phyloP scores from a whole-genome alignment of 2,888 invertebrate species.

The Melanargia galathea region DNA sequence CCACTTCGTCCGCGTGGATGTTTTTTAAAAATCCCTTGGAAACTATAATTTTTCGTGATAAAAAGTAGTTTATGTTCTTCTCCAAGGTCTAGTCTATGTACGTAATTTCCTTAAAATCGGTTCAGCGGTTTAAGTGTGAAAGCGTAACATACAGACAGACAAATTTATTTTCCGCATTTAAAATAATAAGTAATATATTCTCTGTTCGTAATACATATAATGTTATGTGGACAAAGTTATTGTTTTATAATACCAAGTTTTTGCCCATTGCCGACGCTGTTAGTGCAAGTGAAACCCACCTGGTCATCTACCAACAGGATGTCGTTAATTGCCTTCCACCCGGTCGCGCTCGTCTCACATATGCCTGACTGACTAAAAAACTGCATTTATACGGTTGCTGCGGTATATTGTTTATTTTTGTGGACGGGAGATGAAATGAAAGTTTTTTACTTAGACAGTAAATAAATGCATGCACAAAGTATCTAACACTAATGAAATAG shows the following conservation, averaged over 20 bases:
- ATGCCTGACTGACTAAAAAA: conserved; percentile 31
- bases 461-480: neutral
- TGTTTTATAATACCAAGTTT: conserved; percentile 16
- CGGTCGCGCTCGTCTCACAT: conserved; percentile 36
- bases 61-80: no score
- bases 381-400: conserved; percentile 32
- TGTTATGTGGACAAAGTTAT: neutral
- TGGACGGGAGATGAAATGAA: conserved; percentile 10
- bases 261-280: neutral
- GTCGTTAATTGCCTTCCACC: conserved; percentile 42
- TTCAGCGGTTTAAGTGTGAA: no score
- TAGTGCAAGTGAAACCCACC: conserved; percentile 27
- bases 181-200: no score
- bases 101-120: no score
- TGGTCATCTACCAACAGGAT: conserved; percentile 44
- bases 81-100: no score
- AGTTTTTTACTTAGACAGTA: neutral
- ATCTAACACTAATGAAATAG: no score
- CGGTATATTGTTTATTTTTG: conserved; percentile 25
- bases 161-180: no score
- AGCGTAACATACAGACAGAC: no score
- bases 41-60: no score
- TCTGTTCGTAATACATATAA: neutral
- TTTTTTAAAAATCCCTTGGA: no score
- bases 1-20: no score